Evolutionary conservation across 2,797 vertebrate genomes (phyloP), one percentile per base, ranked within the genome.

Genomic region (Cetoscarus ocellatus): DNA sequence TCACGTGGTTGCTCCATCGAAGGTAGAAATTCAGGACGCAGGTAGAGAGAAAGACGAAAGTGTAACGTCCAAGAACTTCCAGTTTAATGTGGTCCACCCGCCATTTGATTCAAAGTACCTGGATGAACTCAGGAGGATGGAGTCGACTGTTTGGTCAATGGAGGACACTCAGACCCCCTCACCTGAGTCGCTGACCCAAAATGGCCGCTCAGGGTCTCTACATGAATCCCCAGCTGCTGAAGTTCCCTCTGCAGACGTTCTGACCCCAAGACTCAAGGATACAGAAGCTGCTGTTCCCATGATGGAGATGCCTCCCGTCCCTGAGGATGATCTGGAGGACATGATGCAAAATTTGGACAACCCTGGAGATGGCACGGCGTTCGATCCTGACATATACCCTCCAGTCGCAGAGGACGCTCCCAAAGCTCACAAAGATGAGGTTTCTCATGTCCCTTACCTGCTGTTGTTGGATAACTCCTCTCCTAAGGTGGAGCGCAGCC

Each of bases 111-210:
- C 86, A 0, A 83, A 83, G 42, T 89, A 89, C 61, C 73, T 92
- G 67, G 87, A 93, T 27, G 86, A 93, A 50, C 74, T 93, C 44
- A 83, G 75, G 53, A 91, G 85, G 77, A 88, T 92, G 64, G 94
- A 94, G 43, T 87, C 91, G 7, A 85, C 86, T 0, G 85, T 94
- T 54, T 95, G 94, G 94, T 94, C 94, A 0, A 36, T 82, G 14
- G 92, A 89, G 5, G 85, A 94, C 10, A 90, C 91, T 6, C 70
- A 90, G 42, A 58, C 89, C 11, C 81, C 90, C 0, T 87, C 91
- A 2, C 43, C 79, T 1, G 90, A 92, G 4, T 85, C 71, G 1
- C 39, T 87, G 58, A 61, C 79, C 1, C 72, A 78, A 19, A 89
- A 86, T 17, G 55, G 65, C 51, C 17, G 44, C 1, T 6, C 61